Evolutionary conservation across 2,888 invertebrate genomes (phyloP), one percentile per base, ranked within the genome.

Genomic region (Drosophila paramelanica): DNA sequence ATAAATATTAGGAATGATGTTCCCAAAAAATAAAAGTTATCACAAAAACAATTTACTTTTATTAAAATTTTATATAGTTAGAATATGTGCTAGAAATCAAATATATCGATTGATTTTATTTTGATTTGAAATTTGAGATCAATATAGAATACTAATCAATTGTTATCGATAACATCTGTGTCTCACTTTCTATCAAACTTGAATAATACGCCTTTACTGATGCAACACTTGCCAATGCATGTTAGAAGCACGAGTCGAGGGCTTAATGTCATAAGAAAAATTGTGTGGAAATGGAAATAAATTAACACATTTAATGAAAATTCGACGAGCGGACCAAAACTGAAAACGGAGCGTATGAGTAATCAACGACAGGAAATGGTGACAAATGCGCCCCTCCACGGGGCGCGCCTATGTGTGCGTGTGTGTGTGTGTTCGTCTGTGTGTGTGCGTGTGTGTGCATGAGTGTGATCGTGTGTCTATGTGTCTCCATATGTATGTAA

Each of bases 331-430:
- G 59, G 70, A 64, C 45, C 55, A 57, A 17, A 67, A 56, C 77
- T 73, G 79, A 79, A 87, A 76, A 89, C 84, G 81, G 84, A 79
- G 89, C 88, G 80, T 86, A 89, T 86, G 87, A 88, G 81, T 87
- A 89, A 89, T 88, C 88, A 86, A 79, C 81, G 87, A 76, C 89
- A 90, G 89, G 89, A 89, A 89, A 88, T 88, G 85, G 90, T 89
- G 87, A 87, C 89, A 89, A 89, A 89, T 89, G 78, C 74, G 73
- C 66, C 76, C 45, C 77, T 41, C 43, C 65, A 41, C 47, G 25
- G 43, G 25, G 13, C 49, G 49, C 43, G 36, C 45, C 43, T 57
- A 41, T 55, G 49, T 66, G 13, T 36, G 6, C 2, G 11, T 11
- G 2, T 1, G 1, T 43, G 2, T n/a, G 14, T 5, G 3, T 33